Percentiles rank a stretch among this genome's conserved stretches.
Conservation (phyloP, 92 coral and sea anemone genomes). For the Phymanthus crucifer region DNA sequence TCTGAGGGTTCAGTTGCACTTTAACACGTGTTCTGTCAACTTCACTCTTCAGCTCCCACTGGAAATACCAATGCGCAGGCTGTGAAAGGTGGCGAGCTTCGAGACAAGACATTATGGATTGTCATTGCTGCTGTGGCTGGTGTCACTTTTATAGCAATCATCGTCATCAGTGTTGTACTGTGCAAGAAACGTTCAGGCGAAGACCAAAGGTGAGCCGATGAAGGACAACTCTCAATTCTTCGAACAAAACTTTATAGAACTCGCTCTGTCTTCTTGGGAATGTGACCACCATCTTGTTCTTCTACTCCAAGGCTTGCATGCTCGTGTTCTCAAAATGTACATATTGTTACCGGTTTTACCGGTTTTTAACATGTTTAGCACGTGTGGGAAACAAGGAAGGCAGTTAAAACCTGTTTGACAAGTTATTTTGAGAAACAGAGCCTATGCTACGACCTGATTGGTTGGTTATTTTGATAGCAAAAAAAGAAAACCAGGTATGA, state of each 20-base stretch:
- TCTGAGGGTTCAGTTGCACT: not conserved
- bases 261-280: constrained; percentile 21
- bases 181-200: constrained; percentile 96
- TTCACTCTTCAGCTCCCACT: not conserved
- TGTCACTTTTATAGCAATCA: constrained; percentile 83
- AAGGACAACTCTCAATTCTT: constrained; percentile 11
- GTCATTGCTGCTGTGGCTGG: constrained; percentile 94
- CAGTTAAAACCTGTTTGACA: not conserved
- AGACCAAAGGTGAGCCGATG: constrained; percentile 62
- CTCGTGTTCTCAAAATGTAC: constrained; percentile 16
- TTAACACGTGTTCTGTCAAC: not conserved
- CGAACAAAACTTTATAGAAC: constrained; percentile 25
- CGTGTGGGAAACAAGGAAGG: not conserved
- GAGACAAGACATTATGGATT: constrained; percentile 95
- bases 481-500: not conserved
- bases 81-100: constrained; percentile 26
- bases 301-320: constrained; percentile 32
- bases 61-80: constrained; percentile 38
- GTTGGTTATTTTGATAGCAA: not conserved
- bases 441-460: not conserved
- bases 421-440: constrained; percentile 1
- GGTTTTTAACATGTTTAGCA: not conserved
- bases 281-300: constrained; percentile 1
- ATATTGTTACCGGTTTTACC: not conserved
- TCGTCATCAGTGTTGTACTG: constrained; percentile 85